A percentile compares a stretch with the other conserved stretches of the same genome.
These are phyloP conservation scores for Cydia pomonella DNA, from an alignment of 1,140 invertebrate genomes.

Conservation along the genomic window DNA sequence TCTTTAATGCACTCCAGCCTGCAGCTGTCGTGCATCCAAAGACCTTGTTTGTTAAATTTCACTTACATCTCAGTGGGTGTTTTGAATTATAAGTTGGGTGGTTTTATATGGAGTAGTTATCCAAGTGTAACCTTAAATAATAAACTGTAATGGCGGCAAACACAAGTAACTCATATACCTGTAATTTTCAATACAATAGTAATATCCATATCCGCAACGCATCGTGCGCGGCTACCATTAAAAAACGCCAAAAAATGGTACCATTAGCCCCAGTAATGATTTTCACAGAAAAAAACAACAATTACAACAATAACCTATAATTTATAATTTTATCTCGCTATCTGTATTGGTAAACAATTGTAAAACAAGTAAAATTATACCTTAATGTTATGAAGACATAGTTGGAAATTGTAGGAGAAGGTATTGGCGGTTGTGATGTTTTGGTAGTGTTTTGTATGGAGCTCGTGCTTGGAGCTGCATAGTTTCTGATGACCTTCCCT, in stretches of 20 bases:
- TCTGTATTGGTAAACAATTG: conserved; percentile 20
- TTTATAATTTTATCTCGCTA: conserved; percentile 26
- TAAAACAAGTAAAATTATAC: neutral
- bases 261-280: conserved; percentile 28
- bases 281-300: conserved; percentile 25
- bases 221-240: neutral
- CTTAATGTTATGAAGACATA: neutral
- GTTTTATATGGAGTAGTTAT: too few relatives aligned
- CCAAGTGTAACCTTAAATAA: too few relatives aligned
- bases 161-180: neutral
- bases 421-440: conserved; percentile 11
- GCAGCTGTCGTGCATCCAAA: too few relatives aligned
- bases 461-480: conserved; percentile 63
- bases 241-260: conserved; percentile 11
- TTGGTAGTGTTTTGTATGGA: conserved; percentile 32
- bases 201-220: neutral
- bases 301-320: conserved; percentile 30
- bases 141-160: too few relatives aligned
- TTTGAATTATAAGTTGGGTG: too few relatives aligned
- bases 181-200: neutral
- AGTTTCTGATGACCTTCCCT: conserved; percentile 62
- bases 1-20: too few relatives aligned
- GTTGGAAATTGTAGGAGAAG: neutral
- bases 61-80: too few relatives aligned
- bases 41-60: too few relatives aligned